Conservation (phyloP, 2,113 vertebrate genomes). For the Vanacampus margaritifer region DNA sequence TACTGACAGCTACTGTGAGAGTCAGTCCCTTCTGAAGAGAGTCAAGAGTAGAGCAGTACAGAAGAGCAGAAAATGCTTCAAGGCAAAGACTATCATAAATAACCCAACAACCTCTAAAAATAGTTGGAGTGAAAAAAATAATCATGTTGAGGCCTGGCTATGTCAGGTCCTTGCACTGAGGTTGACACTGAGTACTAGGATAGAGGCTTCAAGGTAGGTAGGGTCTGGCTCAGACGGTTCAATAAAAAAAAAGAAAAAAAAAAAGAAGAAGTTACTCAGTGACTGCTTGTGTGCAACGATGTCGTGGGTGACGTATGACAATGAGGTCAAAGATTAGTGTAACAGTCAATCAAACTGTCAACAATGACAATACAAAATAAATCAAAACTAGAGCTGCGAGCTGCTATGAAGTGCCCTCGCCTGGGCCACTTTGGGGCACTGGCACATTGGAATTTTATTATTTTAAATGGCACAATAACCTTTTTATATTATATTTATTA, state of each 20-base stretch:
- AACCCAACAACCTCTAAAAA: slow-evolving; percentile 49
- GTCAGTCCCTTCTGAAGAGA: slow-evolving; percentile 3
- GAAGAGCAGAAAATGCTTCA: slow-evolving; percentile 34
- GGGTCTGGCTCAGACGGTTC: slow-evolving; percentile 2
- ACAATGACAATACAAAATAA: neutral
- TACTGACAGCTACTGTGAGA: slow-evolving; percentile 2
- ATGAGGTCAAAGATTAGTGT: slow-evolving; percentile 22
- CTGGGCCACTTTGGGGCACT: no score
- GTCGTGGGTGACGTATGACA: neutral
- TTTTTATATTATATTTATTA: no score
- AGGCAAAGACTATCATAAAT: slow-evolving; percentile 55
- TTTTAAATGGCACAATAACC: no score
- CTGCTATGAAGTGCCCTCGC: no score
- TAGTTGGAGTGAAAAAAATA: slow-evolving; percentile 21
- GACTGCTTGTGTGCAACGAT: neutral
- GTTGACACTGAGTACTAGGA: slow-evolving; percentile 32
- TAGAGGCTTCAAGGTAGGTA: slow-evolving; percentile 2
- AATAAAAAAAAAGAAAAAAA: neutral
- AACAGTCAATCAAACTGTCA: slow-evolving; percentile 10
- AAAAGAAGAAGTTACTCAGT: neutral
- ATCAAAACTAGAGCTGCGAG: no score
- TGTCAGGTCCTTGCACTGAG: slow-evolving; percentile 39
- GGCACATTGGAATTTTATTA: no score
- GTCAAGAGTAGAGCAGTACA: slow-evolving; percentile 12
- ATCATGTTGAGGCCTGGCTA: slow-evolving; percentile 34